A percentile compares a stretch with the other conserved stretches of the same genome.
Conservation (phyloP, 2,888 invertebrate species). For the Platerodrilus igneus region DNA sequence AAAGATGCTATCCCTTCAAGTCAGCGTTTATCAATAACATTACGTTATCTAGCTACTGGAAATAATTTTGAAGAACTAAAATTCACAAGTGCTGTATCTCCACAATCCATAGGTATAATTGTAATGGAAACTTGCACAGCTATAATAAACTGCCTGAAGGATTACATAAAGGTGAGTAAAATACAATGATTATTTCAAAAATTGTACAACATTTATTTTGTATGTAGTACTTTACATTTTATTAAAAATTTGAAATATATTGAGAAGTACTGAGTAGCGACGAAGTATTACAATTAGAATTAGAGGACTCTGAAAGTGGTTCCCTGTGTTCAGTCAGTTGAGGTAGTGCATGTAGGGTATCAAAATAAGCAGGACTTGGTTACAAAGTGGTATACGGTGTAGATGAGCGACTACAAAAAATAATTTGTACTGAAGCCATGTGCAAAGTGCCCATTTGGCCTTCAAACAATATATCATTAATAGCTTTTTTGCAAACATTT, state of each 20-base stretch:
- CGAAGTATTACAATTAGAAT: no score
- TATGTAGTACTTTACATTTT: constrained; percentile 1
- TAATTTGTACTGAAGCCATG: no score
- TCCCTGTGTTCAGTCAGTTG: no score
- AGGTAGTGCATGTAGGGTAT: no score
- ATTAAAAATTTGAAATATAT: constrained; percentile 1
- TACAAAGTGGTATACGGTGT: no score
- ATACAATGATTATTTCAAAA: neutral
- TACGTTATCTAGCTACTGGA: constrained; percentile 27
- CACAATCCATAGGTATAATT: constrained; percentile 24
- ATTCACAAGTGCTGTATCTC: constrained; percentile 22
- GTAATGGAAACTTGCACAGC: constrained; percentile 25
- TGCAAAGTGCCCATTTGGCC: constrained; percentile 47
- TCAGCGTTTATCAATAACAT: constrained; percentile 24
- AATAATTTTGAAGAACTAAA: constrained; percentile 27
- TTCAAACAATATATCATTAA: constrained; percentile 49
- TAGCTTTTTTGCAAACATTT: no score
- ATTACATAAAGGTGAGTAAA: constrained; percentile 22
- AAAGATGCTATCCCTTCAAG: constrained; percentile 24
- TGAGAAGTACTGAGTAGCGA: neutral
- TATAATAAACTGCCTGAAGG: constrained; percentile 18
- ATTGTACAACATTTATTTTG: no score
- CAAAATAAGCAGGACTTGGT: no score
- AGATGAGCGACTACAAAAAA: no score
- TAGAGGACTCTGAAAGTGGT: no score